Conservation (phyloP, 2,888 invertebrate species). For the Hyppa rectilinea region DNA sequence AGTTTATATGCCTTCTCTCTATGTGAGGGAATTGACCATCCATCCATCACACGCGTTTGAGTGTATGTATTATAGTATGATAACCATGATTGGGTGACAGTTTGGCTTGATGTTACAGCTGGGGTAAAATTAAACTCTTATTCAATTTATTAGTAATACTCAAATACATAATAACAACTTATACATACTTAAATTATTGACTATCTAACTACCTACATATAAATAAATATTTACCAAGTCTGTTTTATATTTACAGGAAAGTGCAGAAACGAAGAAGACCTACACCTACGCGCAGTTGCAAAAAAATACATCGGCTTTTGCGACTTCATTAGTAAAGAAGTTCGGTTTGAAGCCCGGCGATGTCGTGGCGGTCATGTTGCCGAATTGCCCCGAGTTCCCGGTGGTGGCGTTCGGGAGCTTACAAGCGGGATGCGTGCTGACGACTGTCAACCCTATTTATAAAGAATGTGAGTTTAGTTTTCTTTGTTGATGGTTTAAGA, state of each 20-base stretch:
- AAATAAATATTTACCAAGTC: too few relatives aligned
- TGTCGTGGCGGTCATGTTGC: constrained; percentile 92
- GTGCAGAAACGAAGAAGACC: constrained; percentile 83
- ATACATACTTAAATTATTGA: too few relatives aligned
- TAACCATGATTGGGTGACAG: too few relatives aligned
- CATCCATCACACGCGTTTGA: neutral
- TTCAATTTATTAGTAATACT: too few relatives aligned
- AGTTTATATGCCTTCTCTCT: neutral
- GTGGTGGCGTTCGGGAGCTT: constrained; percentile 92
- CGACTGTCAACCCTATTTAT: constrained; percentile 94
- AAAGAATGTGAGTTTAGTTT: constrained; percentile 89
- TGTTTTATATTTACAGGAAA: too few relatives aligned
- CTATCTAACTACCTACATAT: too few relatives aligned
- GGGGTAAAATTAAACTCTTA: neutral
- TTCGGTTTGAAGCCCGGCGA: constrained; percentile 92
- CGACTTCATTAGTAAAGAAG: constrained; percentile 92
- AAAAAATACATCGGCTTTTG: constrained; percentile 90
- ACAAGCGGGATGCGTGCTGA: constrained; percentile 93
- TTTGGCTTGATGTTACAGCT: neutral
- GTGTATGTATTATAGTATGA: neutral
- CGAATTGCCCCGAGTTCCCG: constrained; percentile 94
- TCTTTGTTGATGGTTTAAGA: neutral
- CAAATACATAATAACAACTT: too few relatives aligned
- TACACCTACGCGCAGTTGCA: constrained; percentile 88
- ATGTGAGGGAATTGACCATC: too few relatives aligned